Conservation (phyloP, 2,797 vertebrate species). For the Hoplostethus atlanticus region DNA sequence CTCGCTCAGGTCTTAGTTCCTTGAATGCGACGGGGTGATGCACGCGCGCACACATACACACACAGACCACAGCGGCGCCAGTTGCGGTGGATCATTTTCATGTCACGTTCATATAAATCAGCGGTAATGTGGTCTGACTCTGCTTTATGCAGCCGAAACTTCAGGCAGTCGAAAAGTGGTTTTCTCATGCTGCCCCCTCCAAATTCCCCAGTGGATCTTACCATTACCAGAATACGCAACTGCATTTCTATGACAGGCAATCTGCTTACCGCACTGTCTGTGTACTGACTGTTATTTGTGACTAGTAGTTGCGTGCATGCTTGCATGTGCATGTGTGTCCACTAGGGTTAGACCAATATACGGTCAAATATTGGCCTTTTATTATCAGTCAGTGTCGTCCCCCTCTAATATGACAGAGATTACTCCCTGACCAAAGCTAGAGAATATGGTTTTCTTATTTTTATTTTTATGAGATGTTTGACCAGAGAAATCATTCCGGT, state of each 20-base stretch:
- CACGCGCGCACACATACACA: conserved; percentile 8
- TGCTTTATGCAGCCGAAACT: conserved; percentile 44
- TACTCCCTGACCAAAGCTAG: too few relatives aligned
- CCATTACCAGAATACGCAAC: conserved; percentile 43
- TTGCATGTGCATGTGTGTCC: neutral
- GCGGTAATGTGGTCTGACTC: conserved; percentile 53
- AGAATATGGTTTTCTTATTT: too few relatives aligned
- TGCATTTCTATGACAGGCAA: conserved; percentile 42
- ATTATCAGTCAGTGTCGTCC: too few relatives aligned
- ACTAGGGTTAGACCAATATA: neutral
- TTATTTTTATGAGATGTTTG: too few relatives aligned
- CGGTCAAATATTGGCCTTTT: neutral
- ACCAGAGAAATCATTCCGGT: too few relatives aligned
- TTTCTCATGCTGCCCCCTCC: conserved; percentile 47
- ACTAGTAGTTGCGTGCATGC: neutral
- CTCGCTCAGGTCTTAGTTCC: conserved; percentile 23
- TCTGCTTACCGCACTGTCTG: conserved; percentile 22
- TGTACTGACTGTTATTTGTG: conserved; percentile 13
- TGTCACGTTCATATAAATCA: conserved; percentile 66
- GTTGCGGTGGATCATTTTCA: conserved; percentile 65
- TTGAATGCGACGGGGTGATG: conserved; percentile 13
- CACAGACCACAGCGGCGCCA: conserved; percentile 58
- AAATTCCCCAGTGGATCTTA: conserved; percentile 43
- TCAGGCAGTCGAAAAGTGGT: conserved; percentile 44
- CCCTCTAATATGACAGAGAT: too few relatives aligned